Base-by-base conservation (phyloP, 2,797 vertebrate genomes). In the Erithacus rubecula region DNA sequence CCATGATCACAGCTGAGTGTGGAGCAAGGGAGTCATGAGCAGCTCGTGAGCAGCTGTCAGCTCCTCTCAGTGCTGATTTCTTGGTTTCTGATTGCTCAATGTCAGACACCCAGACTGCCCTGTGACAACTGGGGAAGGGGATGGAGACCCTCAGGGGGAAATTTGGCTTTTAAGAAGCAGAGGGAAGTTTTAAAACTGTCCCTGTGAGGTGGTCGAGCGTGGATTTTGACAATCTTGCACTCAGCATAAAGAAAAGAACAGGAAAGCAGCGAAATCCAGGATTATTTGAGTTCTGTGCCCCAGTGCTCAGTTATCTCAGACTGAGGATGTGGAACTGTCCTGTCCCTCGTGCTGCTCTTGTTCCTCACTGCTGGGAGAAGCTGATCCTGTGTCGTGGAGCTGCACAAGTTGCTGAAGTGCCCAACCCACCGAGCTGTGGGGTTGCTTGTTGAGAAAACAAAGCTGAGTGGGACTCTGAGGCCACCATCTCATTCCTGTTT, bases 271-370 rank as follows among this genome's bases (percentile, higher is more conserved):
- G 6, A 68, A 64, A 5, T 1, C 2, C 18, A 19, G 60, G 24
- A 4, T 62, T 21, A 3, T 51, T 72, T 16, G 3, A 9, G 49
- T 7, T 86, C 36, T 15, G 30, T 53, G 55, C 47, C 65, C 63
- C 37, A 5, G 3, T 3, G 10, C 2, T 64, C 5, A 5, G 27
- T 29, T 20, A 0, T 9, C 81, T 11, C 0, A 30, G 59, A 0
- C 14, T 10, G 22, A 7, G 5, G 16, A 1, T 26, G 10, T 12
- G 41, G 10, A 41, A 15, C 24, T 11, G 16, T 32, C 26, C 37
- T 18, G 4, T 3, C 51, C 22, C 77, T 69, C 4, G 44, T 52
- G 67, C 58, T 59, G 60, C 85, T 64, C 15, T 5, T 64, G 62
- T 68, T 59, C 68, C 60, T 80, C 37, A 0, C 30, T 53, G 76